Evolutionary conservation across 2,797 vertebrate species (phyloP).

Genomic region (Gambelia wislizenii): DNA sequence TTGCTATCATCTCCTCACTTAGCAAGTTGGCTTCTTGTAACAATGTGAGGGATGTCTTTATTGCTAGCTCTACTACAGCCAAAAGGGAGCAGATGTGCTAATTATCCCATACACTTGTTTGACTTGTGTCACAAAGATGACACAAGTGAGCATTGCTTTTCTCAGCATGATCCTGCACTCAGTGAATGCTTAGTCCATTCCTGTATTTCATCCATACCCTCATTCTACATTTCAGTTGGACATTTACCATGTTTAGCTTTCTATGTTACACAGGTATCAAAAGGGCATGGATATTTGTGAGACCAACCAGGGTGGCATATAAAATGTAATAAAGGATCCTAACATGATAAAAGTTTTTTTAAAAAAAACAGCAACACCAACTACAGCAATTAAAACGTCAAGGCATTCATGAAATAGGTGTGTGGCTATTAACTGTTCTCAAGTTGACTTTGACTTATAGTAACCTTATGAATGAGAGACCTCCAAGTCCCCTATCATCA

Average conservation of each 20-base stretch:
- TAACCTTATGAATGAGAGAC: no score
- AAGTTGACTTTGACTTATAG: not conserved
- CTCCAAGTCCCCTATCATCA: no score
- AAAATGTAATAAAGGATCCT: not conserved
- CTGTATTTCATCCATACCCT: not conserved
- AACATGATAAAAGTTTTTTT: no score
- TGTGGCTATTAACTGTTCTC: not conserved
- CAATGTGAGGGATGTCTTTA: no score
- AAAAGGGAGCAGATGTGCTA: not conserved
- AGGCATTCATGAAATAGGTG: no score
- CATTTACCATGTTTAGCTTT: not conserved
- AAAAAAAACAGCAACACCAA: no score
- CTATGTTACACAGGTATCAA: not conserved
- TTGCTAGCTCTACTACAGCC: not conserved
- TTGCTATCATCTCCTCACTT: no score
- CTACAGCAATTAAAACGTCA: no score
- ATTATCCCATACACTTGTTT: not conserved
- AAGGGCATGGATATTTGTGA: not conserved
- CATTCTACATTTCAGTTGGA: not conserved
- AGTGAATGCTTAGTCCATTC: not conserved
- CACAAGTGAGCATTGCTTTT: not conserved
- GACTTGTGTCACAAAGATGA: not conserved
- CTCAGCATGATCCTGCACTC: not conserved
- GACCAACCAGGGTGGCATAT: not conserved
- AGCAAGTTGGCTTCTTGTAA: no score